A percentile compares a stretch with the other conserved stretches of the same genome.
These are phyloP conservation scores for Nothoprocta perdicaria DNA, from an alignment of 2,113 vertebrate species.

Conservation along the genomic window DNA sequence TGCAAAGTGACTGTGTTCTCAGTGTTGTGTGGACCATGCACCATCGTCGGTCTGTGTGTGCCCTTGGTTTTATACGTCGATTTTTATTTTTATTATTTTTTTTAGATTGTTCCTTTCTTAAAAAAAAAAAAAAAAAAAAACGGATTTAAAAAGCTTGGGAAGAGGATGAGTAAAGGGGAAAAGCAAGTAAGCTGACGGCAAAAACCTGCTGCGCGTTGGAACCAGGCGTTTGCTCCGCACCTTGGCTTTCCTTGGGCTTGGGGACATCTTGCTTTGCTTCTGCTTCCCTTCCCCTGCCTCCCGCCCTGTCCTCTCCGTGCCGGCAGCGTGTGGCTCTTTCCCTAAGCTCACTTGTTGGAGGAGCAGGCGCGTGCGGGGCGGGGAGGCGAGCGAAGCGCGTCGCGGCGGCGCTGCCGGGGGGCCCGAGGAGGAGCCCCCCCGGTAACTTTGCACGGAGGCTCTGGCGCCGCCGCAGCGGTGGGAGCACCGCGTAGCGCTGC, in stretches of 20 bases:
- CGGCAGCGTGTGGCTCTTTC: background rate
- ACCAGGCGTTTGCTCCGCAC: constrained; percentile 77
- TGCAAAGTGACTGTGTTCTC: constrained; percentile 68
- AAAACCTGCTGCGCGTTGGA: constrained; percentile 39
- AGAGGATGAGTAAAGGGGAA: constrained; percentile 38
- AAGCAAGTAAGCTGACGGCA: constrained; percentile 45
- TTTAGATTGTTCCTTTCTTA: constrained; percentile 66
- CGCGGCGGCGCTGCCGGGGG: background rate
- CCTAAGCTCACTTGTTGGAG: constrained; percentile 50
- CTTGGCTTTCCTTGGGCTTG: background rate
- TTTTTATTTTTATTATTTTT: constrained; percentile 55
- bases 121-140: background rate
- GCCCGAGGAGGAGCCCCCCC: constrained; percentile 18
- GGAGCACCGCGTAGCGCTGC: no score
- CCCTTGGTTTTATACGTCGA: constrained; percentile 75
- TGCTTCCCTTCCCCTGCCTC: background rate
- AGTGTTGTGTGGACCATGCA: constrained; percentile 75
- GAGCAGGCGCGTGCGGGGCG: background rate
- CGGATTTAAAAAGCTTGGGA: constrained; percentile 56
- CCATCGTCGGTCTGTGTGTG: constrained; percentile 77
- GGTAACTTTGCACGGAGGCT: constrained; percentile 38
- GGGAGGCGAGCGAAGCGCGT: background rate
- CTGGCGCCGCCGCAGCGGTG: no score
- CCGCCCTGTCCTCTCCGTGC: background rate
- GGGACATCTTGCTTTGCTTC: constrained; percentile 4